Base-by-base conservation (phyloP, 2,113 vertebrate genomes). In the Ophthalmolycus amberensis region DNA sequence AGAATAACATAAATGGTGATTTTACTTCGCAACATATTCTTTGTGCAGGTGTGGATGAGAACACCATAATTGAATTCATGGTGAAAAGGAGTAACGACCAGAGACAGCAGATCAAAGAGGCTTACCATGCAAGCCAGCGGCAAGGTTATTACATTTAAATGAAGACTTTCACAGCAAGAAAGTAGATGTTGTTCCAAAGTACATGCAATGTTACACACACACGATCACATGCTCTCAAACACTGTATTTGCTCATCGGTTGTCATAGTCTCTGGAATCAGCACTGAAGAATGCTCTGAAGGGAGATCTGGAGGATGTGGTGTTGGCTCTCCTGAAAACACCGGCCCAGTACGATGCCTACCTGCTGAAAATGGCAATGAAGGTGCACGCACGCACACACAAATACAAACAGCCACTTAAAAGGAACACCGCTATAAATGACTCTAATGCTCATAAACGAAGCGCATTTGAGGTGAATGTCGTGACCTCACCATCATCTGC, bases 281-380 rank as follows among this genome's bases (percentile, higher is more conserved):
- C 89, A 0, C 90, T 99, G 91, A 98, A 96, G 92, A 93, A 89
- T 25, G 97, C 95, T 40, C 94, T 99, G 37, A 96, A 92, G 20
- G 95, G 96, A 59, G 94, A 97, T 11, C 88, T 98, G 6, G 97
- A 99, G 83, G 95, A 96, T 0, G 97, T 99, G 65, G 95, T 90
- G 67, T 71, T 99, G 91, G 95, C 93, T 71, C 75, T 99, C 22
- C 93, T 99, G 44, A 98, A 96, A 93, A 97, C 97, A 32, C 98
- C 98, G 37, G 96, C 97, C 67, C 95, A 97, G 46, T 97, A 96
- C 71, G 98, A 99, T 82, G 98, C 98, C 75, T 93, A 97, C 52
- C 95, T 94, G 83, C 95, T 99, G 40, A 95, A 95, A 83, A 25
- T 46, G 60, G 92, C 94, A 52, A 95, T 94, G 92, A 95, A 95